Base-by-base conservation (phyloP, 2,888 invertebrate species). In the Leptopilina drosophilae region DNA sequence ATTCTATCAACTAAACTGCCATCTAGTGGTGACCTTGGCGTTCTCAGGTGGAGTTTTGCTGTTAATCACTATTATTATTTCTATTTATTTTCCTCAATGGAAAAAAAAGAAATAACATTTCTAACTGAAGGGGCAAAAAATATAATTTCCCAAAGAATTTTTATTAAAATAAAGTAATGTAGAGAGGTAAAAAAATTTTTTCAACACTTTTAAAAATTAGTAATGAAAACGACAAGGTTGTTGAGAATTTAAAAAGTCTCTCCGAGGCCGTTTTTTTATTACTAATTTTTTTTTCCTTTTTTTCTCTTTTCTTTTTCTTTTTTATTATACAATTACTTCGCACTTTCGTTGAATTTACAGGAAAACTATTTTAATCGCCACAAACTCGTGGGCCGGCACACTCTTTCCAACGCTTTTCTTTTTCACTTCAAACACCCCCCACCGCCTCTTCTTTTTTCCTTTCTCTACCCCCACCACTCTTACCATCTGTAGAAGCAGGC, bases 241-340 rank as follows among this genome's bases (percentile, higher is more conserved):
- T 15, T 62, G 62, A 49, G 12, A 62, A 62, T 62, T 62, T 62
- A 20, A 9, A 62, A 62, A 62, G 8, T 33, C 20, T 62, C 62
- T 62, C 20, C 6, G 8, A 62, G 20, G 62, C 62, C 20, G 20
- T 62, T 62, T 42, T 62, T 20, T 62, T 62, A 20, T 33, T 33
- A 33, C 33, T 33, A 9, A 20, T 9, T 9, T 20, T 20, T 59
- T 7, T 8, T 42, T 42, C 42, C 14, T 56, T n/a, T 81, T 82
- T 79, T 80, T 77, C 78, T 81, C 79, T 40, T 67, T 65, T 8
- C 7, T 5, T 8, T 33, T 33, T 33, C 7, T 5, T 42, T 42
- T 42, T 42, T 79, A 67, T 80, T 80, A 81, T 82, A 83, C 82
- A 85, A 84, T 86, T 84, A 85, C 83, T 85, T 84, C 81, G 81